Evolutionary conservation across 2,113 vertebrate species (phyloP), one percentile per base, ranked within the genome.

Genomic region (Gymnobelideus leadbeateri): DNA sequence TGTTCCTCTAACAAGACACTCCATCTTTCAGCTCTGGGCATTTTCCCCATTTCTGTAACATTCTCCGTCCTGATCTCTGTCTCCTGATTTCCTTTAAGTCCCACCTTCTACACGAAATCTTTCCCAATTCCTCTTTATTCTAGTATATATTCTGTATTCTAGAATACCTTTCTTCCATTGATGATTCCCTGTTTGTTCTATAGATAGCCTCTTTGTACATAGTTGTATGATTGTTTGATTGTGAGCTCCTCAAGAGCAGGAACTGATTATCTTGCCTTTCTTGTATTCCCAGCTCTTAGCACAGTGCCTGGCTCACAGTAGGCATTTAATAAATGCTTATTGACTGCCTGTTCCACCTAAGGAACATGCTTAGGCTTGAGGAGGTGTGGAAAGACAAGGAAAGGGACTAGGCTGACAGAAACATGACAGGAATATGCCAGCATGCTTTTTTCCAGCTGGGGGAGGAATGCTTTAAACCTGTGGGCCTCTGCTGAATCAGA

Each of bases 161-260:
- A 49, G 47, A 49, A 49, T 49, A 16, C 61, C 37, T 77, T 26
- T 6, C 37, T 77, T 77, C 61, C 6, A 0, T 77, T n/a, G 61
- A n/a, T 68, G 19, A n/a, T 77, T n/a, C n/a, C 31, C 14, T 7
- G 19, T 37, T n/a, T n/a, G 37, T n/a, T 77, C 14, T 77, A 19
- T 77, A 77, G 61, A 6, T 68, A 68, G 61, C 61, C n/a, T 68
- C 53, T 24, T 61, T 94, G 1, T 51, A 95, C 37, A 51, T 54
- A 90, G 54, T 93, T 68, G 50, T 91, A 94, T 94, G 95, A 31
- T 91, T 89, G 9, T 49, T 93, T 61, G 11, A 46, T 19, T 93
- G 31, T n/a, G 50, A 91, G 55, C 14, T 90, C 25, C 14, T 2
- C 7, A n/a, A 96, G 11, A 54, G 8, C 49, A 50, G 26, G 11